A percentile compares a stretch with the other conserved stretches of the same genome.
Evolutionary conservation across 2,797 vertebrate genomes (phyloP).

Genomic region (Harpagifer antarcticus): DNA sequence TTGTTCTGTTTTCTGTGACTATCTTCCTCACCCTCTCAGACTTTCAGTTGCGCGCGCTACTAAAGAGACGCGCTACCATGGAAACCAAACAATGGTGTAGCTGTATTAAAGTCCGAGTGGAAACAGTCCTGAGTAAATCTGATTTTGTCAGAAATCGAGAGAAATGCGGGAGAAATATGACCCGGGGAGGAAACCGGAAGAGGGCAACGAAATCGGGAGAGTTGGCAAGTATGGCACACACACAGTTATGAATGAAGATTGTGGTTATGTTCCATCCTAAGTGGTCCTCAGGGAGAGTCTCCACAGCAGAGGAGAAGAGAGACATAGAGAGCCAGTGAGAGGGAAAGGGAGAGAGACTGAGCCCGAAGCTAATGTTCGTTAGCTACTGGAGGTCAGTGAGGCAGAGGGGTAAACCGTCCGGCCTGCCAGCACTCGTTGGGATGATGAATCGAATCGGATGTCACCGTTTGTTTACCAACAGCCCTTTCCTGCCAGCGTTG

Average conservation of each 20-base stretch:
- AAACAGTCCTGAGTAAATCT: no score
- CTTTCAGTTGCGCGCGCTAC: no score
- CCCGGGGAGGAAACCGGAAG: no score
- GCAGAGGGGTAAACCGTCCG: slow-evolving; percentile 22
- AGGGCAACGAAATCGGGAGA: no score
- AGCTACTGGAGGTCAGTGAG: slow-evolving; percentile 28
- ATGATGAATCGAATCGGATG: slow-evolving; percentile 62
- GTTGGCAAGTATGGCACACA: not conserved
- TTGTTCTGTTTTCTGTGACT: no score
- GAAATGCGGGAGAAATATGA: no score
- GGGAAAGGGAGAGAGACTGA: slow-evolving; percentile 16
- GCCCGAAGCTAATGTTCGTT: slow-evolving; percentile 43
- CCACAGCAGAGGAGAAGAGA: slow-evolving; percentile 1
- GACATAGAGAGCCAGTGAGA: slow-evolving; percentile 15
- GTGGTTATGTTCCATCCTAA: slow-evolving; percentile 27
- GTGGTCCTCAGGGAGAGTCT: slow-evolving; percentile 25
- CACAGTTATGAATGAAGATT: not conserved
- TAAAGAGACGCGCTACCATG: no score
- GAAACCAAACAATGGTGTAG: no score
- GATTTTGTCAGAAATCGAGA: no score
- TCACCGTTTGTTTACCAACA: slow-evolving; percentile 61
- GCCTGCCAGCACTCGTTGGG: slow-evolving; percentile 24
- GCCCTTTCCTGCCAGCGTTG: not conserved
- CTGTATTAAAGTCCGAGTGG: no score
- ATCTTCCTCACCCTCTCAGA: no score